Percentiles rank a stretch among this genome's conserved stretches.
Evolutionary conservation across 1,140 invertebrate species (phyloP).

Genomic region (Drosophila ananassae): DNA sequence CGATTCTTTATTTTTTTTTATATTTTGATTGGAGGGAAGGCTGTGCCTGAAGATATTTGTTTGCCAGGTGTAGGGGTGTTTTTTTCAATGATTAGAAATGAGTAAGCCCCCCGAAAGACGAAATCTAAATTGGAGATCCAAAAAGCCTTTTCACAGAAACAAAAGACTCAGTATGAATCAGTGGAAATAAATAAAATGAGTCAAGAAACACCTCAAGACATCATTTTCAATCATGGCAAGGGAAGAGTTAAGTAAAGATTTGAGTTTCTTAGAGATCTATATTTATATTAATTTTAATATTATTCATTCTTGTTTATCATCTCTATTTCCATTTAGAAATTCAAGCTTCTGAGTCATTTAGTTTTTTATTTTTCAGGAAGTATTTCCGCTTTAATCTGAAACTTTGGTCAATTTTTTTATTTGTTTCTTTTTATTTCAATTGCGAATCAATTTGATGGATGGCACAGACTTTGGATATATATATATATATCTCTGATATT

Average conservation of each 20-base stretch:
- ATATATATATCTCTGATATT: neutral
- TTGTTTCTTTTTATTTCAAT: neutral
- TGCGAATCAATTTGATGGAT: conserved; percentile 13
- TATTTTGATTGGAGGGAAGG: neutral
- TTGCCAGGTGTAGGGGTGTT: neutral
- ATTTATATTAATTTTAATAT: neutral
- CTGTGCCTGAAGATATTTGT: neutral
- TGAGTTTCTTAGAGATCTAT: neutral
- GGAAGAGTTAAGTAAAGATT: too few species aligned
- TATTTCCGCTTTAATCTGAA: neutral
- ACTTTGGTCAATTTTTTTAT: neutral
- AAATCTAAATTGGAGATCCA: conserved; percentile 11
- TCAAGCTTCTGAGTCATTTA: conserved; percentile 1
- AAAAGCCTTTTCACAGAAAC: neutral
- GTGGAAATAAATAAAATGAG: conserved; percentile 8
- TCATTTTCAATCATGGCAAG: neutral
- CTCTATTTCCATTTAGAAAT: neutral
- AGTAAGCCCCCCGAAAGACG: conserved; percentile 10
- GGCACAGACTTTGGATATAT: neutral
- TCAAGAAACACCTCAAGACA: conserved; percentile 1
- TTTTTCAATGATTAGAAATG: conserved; percentile 5
- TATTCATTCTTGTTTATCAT: neutral
- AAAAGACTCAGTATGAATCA: conserved; percentile 16
- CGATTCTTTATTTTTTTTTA: neutral
- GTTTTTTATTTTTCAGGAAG: neutral